phyloP scores from a whole-genome alignment of 2,113 vertebrate genomes.

The Dasypus novemcinctus region DNA sequence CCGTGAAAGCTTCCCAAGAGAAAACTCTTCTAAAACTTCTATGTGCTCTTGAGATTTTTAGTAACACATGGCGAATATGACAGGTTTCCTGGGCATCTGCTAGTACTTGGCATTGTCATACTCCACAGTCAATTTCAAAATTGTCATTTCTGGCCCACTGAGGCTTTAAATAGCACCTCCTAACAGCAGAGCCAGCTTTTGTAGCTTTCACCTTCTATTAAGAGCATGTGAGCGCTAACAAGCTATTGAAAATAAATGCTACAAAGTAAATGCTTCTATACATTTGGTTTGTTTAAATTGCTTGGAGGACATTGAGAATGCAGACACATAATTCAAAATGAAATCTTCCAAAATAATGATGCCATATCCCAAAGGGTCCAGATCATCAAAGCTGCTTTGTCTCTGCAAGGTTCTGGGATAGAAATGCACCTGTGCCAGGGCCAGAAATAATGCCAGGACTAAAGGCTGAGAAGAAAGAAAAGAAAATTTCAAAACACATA shows the following conservation, averaged over 20 bases:
- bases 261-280: constrained; percentile 38
- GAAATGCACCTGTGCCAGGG: not conserved
- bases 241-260: constrained; percentile 46
- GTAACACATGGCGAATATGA: constrained; percentile 41
- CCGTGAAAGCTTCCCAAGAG: not conserved
- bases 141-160: constrained; percentile 40
- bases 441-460: not conserved
- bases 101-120: constrained; percentile 30
- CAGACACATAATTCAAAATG: constrained; percentile 28
- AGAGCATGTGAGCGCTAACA: constrained; percentile 24
- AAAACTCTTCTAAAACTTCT: constrained; percentile 50
- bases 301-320: constrained; percentile 28
- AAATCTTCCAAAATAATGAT: constrained; percentile 36
- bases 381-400: not conserved
- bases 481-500: constrained; percentile 15
- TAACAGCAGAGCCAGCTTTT: not conserved
- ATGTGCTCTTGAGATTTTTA: not conserved
- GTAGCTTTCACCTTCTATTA: constrained; percentile 44
- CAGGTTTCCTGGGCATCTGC: constrained; percentile 57
- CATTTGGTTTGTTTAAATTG: constrained; percentile 56
- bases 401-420: constrained; percentile 14
- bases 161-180: constrained; percentile 63
- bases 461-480: constrained; percentile 1
- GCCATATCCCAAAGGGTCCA: not conserved
- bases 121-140: constrained; percentile 50